Conservation (phyloP, 2,797 vertebrate genomes). For the Sphenopsis melanotis region DNA sequence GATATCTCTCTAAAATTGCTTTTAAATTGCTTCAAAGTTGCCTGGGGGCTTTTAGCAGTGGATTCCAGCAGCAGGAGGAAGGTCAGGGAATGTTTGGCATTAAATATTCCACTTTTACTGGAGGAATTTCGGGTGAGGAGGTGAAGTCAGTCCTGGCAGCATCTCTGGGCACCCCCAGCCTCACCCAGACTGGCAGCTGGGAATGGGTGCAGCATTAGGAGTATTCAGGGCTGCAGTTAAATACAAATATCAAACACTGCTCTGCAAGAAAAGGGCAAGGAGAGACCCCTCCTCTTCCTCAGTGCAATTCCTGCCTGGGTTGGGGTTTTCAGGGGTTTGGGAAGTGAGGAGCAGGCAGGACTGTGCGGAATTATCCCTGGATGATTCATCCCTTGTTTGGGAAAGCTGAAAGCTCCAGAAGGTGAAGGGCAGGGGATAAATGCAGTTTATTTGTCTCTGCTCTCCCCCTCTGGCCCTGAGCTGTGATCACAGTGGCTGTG, state of each 20-base stretch:
- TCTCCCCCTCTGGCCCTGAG: not conserved
- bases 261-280: not conserved
- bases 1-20: not conserved
- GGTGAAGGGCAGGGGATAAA: not conserved
- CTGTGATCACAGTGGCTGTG: not conserved
- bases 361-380: not conserved
- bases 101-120: not conserved
- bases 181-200: not conserved
- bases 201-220: not conserved
- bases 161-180: not conserved
- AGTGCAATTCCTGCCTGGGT: not conserved
- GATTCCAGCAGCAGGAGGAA: not conserved
- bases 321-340: not conserved
- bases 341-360: no score
- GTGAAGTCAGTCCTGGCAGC: not conserved
- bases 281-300: not conserved
- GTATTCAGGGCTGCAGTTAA: not conserved
- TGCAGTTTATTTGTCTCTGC: not conserved
- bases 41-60: not conserved
- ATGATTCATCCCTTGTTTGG: not conserved
- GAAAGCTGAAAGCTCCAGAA: not conserved
- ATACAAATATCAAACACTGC: not conserved
- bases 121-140: not conserved
- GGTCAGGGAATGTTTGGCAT: not conserved
- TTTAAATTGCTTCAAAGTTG: not conserved